Evolutionary conservation across 1,140 invertebrate genomes (phyloP), one percentile per base, ranked within the genome.

Genomic region (Diabrotica virgifera): DNA sequence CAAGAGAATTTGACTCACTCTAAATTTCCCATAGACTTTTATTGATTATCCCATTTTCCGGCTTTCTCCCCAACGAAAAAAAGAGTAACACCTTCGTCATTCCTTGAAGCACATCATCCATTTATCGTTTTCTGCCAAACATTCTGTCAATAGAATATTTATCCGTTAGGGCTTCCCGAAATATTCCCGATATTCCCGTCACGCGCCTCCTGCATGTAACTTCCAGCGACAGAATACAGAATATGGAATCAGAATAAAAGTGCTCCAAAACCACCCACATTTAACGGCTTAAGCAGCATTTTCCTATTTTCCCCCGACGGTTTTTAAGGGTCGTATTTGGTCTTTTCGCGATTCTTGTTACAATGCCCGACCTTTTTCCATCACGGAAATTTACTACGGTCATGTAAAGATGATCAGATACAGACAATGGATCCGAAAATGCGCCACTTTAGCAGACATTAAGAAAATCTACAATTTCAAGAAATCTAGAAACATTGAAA

Each of bases 61-160:
- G 24, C 24, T 24, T 24, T 24, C 24, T 24, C 24, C 24, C 24
- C 24, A 24, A 24, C 24, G 24, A 24, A 24, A 24, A 24, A n/a
- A 46, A 46, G 40, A 46, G 40, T n/a, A 46, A 46, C 40, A 46
- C 40, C 40, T 46, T 46, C 8, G 40, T 46, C 40, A 46, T 46
- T 46, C 40, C n/a, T 46, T 46, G n/a, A 46, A 46, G 40, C 40
- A 46, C 40, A 46, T 46, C 40, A 46, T 46, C 40, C 40, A 46
- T 46, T 46, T 46, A 46, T 46, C 40, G 40, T 46, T 46, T 46
- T 8, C 40, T 46, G 8, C 40, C 40, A 46, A 46, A 46, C 40
- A 46, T 46, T 46, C 40, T 46, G 40, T 46, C 40, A 46, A 46
- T 46, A 46, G 40, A 46, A 46, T 46, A 46, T 46, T 46, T 46